Evolutionary conservation across 2,797 vertebrate genomes (phyloP).

Genomic region (Rhinatrema bivittatum): DNA sequence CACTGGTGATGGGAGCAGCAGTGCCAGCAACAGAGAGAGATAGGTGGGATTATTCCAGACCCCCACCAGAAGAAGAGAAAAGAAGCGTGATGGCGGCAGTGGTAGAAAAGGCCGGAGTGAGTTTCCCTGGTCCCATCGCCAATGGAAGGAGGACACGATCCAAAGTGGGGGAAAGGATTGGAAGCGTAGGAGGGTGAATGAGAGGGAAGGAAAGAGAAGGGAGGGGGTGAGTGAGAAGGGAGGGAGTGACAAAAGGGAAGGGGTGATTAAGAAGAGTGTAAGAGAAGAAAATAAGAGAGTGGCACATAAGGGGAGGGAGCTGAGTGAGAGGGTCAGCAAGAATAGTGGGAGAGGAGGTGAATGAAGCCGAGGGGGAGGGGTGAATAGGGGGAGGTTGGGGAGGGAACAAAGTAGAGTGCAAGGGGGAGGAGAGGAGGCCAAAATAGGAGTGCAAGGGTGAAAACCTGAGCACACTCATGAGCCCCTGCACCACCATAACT

Average conservation of each 20-base stretch:
- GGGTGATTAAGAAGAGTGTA: not conserved
- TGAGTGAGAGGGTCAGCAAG: not conserved
- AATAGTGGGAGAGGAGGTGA: conserved; percentile 3
- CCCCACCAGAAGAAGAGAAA: no score
- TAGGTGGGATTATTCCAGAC: no score
- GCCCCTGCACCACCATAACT: no score
- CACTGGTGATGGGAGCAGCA: no score
- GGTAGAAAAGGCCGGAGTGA: no score
- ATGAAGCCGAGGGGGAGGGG: not conserved
- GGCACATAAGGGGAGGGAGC: not conserved
- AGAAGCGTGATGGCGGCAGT: no score
- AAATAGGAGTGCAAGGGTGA: not conserved
- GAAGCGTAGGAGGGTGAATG: not conserved
- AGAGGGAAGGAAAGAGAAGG: not conserved
- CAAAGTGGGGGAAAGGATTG: conserved; percentile 43
- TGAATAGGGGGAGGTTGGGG: not conserved
- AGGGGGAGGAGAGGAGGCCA: conserved; percentile 5
- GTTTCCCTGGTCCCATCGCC: no score
- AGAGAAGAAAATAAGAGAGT: not conserved
- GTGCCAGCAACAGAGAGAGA: no score
- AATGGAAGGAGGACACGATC: conserved; percentile 32
- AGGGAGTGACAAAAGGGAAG: not conserved
- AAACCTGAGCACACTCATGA: not conserved
- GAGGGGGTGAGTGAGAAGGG: no score
- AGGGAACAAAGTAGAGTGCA: not conserved